Conservation (phyloP, 2,113 vertebrate genomes). For the Colaptes auratus region DNA sequence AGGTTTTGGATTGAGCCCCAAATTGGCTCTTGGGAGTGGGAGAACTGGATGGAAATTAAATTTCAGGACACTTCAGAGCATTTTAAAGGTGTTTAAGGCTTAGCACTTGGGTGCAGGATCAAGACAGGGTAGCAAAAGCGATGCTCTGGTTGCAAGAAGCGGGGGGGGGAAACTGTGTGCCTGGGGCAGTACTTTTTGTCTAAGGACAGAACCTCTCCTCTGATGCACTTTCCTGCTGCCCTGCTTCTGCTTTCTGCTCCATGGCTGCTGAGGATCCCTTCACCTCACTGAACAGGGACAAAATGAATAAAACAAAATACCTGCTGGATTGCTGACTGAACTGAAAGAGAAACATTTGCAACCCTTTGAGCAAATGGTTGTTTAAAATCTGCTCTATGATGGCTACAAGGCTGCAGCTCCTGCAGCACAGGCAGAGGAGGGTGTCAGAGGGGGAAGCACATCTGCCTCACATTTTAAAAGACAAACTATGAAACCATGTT, state of each 20-base stretch:
- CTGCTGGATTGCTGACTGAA: background rate
- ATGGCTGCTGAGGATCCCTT: background rate
- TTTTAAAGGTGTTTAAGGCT: background rate
- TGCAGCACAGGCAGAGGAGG: background rate
- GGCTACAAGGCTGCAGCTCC: background rate
- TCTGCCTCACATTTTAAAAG: background rate
- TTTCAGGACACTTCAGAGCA: background rate
- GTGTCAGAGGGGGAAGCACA: background rate
- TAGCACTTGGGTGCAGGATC: background rate
- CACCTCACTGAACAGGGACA: background rate
- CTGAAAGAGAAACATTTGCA: conserved; percentile 6
- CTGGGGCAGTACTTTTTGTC: background rate
- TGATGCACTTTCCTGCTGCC: background rate
- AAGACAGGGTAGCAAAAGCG: background rate
- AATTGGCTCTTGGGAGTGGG: background rate
- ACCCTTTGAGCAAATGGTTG: background rate
- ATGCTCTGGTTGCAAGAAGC: background rate
- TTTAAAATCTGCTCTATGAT: background rate
- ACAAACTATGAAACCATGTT: background rate
- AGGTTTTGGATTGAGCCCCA: background rate
- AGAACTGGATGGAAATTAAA: background rate
- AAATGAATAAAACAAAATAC: conserved; percentile 2
- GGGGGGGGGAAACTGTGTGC: background rate
- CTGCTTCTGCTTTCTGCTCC: background rate
- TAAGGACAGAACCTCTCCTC: background rate